phyloP scores from a whole-genome alignment of 35 echinoderm and acorn worm genomes.

The Acanthaster planci region DNA sequence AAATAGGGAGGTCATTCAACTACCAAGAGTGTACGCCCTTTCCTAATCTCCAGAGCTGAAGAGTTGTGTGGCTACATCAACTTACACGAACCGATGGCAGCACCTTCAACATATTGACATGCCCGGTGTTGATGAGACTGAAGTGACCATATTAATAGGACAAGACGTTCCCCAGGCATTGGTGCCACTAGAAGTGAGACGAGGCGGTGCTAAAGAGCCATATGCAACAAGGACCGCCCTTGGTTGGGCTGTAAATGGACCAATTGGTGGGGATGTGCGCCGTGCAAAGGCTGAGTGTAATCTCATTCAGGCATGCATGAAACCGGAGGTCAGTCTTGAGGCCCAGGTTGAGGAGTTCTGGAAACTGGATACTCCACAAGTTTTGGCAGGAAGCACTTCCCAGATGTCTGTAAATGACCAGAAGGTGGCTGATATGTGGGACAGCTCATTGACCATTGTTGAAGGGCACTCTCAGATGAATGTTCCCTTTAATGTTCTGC shows the following conservation, averaged over 20 bases:
- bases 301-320: not conserved
- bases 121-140: not conserved
- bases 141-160: constrained; percentile 49
- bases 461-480: constrained; percentile 41
- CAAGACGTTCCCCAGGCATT: constrained; percentile 52
- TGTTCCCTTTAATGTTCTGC: constrained; percentile 8
- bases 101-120: constrained; percentile 30
- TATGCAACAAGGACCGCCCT: constrained; percentile 29
- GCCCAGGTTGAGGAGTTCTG: constrained; percentile 23
- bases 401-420: constrained; percentile 13
- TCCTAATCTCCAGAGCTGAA: not conserved
- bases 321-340: not conserved
- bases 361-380: not conserved
- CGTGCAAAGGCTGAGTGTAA: constrained; percentile 1
- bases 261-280: not conserved
- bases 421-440: not conserved
- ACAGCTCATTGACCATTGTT: constrained; percentile 11
- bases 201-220: constrained; percentile 30
- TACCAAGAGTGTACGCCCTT: constrained; percentile 2
- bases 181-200: constrained; percentile 32
- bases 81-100: constrained; percentile 18
- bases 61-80: constrained; percentile 7
- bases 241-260: constrained; percentile 57
- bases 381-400: not conserved
- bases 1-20: constrained; percentile 18